Conservation (phyloP, 92 coral and sea anemone species). For the Parazoanthus atlanticus region DNA sequence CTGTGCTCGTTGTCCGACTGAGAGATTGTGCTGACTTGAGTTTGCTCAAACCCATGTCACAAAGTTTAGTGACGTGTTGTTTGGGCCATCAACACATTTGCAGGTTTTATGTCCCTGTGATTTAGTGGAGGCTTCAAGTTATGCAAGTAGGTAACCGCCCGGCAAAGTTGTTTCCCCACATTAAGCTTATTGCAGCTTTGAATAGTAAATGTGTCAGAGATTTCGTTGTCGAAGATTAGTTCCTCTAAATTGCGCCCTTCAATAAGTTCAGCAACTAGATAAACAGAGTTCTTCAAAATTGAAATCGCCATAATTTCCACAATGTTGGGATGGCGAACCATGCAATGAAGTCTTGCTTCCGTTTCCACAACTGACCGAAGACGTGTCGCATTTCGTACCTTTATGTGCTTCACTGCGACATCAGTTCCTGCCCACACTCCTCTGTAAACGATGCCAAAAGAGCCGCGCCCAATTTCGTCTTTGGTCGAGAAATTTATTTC, state of each 20-base stretch:
- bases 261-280: slow-evolving; percentile 55
- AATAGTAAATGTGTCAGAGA: not conserved
- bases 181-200: slow-evolving; percentile 12
- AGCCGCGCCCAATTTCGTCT: slow-evolving; percentile 67
- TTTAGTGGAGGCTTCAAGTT: slow-evolving; percentile 65
- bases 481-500: slow-evolving; percentile 49
- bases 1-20: too few relatives aligned
- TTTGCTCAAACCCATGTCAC: too few relatives aligned
- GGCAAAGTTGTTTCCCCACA: slow-evolving; percentile 47
- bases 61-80: not conserved
- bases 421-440: slow-evolving; percentile 73
- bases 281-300: slow-evolving; percentile 52
- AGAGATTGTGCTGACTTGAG: too few relatives aligned
- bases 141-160: slow-evolving; percentile 59
- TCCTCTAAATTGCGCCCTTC: slow-evolving; percentile 49
- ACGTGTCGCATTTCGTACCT: slow-evolving; percentile 53
- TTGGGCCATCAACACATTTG: slow-evolving; percentile 56
- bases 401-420: slow-evolving; percentile 65
- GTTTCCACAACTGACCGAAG: slow-evolving; percentile 42
- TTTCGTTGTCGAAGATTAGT: slow-evolving; percentile 34
- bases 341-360: slow-evolving; percentile 58
- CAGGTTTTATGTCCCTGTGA: slow-evolving; percentile 80
- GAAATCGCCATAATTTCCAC: slow-evolving; percentile 72
- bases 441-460: slow-evolving; percentile 66
- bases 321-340: slow-evolving; percentile 72